Percentiles rank a stretch among this genome's conserved stretches.
phyloP scores from a whole-genome alignment of 2,113 vertebrate species.

The Orthonyx spaldingii region DNA sequence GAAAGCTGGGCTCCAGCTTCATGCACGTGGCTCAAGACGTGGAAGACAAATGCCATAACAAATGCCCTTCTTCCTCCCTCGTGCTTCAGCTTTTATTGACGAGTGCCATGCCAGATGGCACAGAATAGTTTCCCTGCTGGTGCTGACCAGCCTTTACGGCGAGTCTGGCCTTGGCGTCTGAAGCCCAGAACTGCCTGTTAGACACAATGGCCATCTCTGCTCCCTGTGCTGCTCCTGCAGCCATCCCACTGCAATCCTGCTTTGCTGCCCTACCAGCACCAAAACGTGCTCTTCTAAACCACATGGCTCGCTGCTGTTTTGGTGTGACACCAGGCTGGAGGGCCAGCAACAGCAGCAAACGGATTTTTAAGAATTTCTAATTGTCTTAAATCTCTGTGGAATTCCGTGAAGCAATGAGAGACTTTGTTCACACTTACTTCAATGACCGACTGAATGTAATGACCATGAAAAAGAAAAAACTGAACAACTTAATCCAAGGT shows the following conservation, averaged over 20 bases:
- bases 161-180: accelerated
- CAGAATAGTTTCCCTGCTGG: too few relatives aligned
- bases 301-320: background rate
- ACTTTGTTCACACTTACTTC: background rate
- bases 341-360: background rate
- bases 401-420: background rate
- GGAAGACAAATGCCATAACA: background rate
- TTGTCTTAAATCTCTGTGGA: background rate
- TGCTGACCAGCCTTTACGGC: too few relatives aligned
- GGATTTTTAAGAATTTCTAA: background rate
- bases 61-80: background rate
- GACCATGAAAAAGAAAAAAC: background rate
- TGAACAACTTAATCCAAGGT: background rate
- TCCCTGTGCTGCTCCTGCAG: background rate
- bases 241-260: background rate
- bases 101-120: accelerated
- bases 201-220: accelerated
- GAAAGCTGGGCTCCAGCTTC: background rate
- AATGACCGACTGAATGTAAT: background rate
- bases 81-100: accelerated
- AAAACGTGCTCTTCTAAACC: background rate
- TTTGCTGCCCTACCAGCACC: accelerated
- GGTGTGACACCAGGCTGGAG: background rate
- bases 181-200: accelerated
- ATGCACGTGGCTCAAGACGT: accelerated